Conservation (phyloP, 30 jellyfish, hydroid and myxozoan genomes). For the Pseudorhiza aurosa region DNA sequence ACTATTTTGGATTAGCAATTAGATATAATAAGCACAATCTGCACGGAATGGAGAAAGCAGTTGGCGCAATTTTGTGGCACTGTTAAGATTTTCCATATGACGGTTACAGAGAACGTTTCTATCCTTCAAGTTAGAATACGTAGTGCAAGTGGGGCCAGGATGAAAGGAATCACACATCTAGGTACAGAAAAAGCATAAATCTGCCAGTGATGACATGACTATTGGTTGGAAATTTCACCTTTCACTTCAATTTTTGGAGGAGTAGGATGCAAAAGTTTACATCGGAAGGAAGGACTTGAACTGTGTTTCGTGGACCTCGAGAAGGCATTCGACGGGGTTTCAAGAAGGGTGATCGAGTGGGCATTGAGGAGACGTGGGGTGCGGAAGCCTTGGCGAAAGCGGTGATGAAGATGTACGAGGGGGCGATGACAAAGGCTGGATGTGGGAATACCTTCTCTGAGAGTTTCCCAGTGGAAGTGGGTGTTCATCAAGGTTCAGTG, state of each 20-base stretch:
- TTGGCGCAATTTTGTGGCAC: constrained; percentile 36
- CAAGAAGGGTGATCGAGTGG: no score
- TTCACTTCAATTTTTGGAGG: no score
- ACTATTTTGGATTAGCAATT: constrained; percentile 4
- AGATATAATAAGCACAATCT: constrained; percentile 8
- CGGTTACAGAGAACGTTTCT: constrained; percentile 22
- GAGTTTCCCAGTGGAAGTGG: constrained; percentile 16
- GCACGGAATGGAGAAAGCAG: constrained; percentile 44
- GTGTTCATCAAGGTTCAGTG: constrained; percentile 43
- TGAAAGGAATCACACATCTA: no score
- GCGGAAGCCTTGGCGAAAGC: constrained; percentile 4
- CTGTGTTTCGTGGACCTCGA: no score
- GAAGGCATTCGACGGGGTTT: no score
- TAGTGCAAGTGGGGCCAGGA: not conserved
- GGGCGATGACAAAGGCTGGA: constrained; percentile 14
- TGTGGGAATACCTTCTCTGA: constrained; percentile 8
- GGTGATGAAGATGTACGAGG: constrained; percentile 15
- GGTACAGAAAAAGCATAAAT: no score
- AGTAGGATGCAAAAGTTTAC: no score
- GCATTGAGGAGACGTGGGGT: no score
- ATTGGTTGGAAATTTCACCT: no score
- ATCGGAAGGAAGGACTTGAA: no score
- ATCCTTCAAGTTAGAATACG: constrained; percentile 34
- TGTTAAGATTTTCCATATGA: constrained; percentile 18
- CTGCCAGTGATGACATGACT: no score